These are phyloP conservation scores for Acromyrmex charruanus DNA, from an alignment of 1,140 invertebrate genomes.

Conservation along the genomic window DNA sequence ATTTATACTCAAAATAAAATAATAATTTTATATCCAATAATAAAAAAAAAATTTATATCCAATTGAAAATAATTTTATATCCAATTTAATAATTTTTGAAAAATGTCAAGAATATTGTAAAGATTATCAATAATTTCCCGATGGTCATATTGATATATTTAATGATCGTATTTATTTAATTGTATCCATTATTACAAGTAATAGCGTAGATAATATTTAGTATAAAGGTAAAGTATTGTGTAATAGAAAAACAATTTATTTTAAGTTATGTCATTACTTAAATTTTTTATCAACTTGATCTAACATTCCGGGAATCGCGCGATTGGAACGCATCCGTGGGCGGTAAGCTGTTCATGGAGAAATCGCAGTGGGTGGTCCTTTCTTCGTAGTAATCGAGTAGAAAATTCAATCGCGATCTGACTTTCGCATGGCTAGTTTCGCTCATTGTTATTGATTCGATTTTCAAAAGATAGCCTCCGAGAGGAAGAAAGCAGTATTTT, in stretches of 20 bases:
- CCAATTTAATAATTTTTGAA: not conserved
- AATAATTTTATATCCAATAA: slow-evolving; percentile 12
- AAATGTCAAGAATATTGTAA: not conserved
- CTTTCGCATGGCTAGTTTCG: slow-evolving; percentile 73
- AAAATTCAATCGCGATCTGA: slow-evolving; percentile 77
- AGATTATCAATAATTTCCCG: not conserved
- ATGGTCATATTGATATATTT: not conserved
- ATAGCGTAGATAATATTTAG: not conserved
- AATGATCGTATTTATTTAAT: too few relatives aligned
- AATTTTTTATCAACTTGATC: slow-evolving; percentile 15
- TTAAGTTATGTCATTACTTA: not conserved
- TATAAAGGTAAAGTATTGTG: not conserved
- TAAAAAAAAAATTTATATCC: not conserved
- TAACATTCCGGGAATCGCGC: slow-evolving; percentile 26
- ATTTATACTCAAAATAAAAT: too few relatives aligned
- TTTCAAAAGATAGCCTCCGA: slow-evolving; percentile 61
- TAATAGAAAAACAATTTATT: not conserved
- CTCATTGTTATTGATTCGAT: slow-evolving; percentile 76
- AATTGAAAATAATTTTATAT: slow-evolving; percentile 23
- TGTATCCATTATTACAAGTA: not conserved
- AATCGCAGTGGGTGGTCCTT: slow-evolving; percentile 75
- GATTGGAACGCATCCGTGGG: slow-evolving; percentile 58
- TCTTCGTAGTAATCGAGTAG: slow-evolving; percentile 74
- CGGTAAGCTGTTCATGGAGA: slow-evolving; percentile 61
- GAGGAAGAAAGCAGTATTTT: slow-evolving; percentile 53